A percentile compares a stretch with the other conserved stretches of the same genome.
Conservation (phyloP, 2,888 invertebrate species). For the Drosophila flavopinicola region DNA sequence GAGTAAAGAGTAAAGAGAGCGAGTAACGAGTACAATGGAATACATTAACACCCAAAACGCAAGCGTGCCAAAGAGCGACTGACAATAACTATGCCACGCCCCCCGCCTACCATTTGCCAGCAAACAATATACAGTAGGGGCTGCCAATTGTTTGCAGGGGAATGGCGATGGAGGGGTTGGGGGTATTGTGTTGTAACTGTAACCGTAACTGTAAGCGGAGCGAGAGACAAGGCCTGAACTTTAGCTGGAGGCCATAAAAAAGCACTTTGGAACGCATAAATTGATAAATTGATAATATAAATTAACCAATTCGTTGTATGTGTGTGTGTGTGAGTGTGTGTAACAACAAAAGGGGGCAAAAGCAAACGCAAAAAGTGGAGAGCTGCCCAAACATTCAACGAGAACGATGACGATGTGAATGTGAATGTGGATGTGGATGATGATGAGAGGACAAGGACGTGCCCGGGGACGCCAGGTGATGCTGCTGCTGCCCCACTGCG, state of each 20-base stretch:
- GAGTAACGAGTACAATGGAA: conserved; percentile 21
- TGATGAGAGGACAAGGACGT: conserved; percentile 43
- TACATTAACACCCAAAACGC: conserved; percentile 42
- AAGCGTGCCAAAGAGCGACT: conserved; percentile 55
- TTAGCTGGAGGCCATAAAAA: conserved; percentile 64
- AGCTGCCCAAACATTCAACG: conserved; percentile 52
- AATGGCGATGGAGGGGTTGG: conserved; percentile 1
- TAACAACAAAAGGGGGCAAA: conserved; percentile 45
- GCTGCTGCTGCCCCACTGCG: conserved; percentile 2
- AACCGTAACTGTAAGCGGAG: conserved; percentile 38
- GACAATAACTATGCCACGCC: conserved; percentile 49
- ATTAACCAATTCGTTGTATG: conserved; percentile 70
- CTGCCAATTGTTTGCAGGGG: conserved; percentile 13
- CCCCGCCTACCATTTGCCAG: not conserved
- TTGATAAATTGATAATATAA: conserved; percentile 79
- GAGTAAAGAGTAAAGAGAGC: not conserved
- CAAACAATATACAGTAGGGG: not conserved
- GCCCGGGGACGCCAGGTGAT: conserved; percentile 48
- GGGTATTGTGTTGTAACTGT: too few species aligned
- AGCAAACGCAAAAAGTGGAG: conserved; percentile 29
- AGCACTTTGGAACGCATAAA: conserved; percentile 75
- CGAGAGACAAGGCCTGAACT: conserved; percentile 9
- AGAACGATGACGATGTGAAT: conserved; percentile 27
- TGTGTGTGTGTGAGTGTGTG: conserved; percentile 28
- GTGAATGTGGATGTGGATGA: conserved; percentile 1